Percentiles rank a stretch among this genome's conserved stretches.
phyloP scores from a whole-genome alignment of 2,888 invertebrate genomes.

The Ceriagrion tenellum region DNA sequence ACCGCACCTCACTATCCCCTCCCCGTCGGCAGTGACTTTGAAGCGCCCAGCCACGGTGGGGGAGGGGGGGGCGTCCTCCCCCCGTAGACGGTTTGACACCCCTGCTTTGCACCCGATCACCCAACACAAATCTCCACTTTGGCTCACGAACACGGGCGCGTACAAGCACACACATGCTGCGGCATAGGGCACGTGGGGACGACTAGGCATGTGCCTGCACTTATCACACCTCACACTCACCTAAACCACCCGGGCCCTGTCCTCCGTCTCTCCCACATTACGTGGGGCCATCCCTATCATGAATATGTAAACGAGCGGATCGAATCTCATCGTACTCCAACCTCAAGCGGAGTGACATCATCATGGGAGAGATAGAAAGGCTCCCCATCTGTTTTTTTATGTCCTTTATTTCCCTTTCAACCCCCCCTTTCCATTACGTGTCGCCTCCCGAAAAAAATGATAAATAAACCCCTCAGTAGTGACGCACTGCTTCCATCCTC shows the following conservation, averaged over 20 bases:
- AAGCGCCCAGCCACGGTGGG: no score
- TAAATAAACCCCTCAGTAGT: no score
- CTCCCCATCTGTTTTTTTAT: neutral
- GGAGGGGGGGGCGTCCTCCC: no score
- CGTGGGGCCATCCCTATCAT: neutral
- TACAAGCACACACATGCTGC: neutral
- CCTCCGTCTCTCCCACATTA: neutral
- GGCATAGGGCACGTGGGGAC: neutral
- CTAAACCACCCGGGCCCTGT: neutral
- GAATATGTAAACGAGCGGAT: slow-evolving; percentile 10
- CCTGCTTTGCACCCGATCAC: slow-evolving; percentile 21
- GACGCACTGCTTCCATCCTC: no score
- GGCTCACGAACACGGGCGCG: neutral
- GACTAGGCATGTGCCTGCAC: neutral
- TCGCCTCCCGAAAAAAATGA: no score
- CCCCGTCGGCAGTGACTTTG: neutral
- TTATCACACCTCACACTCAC: neutral
- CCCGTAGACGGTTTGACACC: neutral
- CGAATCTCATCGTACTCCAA: slow-evolving; percentile 3
- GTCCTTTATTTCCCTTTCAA: neutral
- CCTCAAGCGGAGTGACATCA: slow-evolving; percentile 28
- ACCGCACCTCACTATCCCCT: neutral
- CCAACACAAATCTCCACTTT: slow-evolving; percentile 19
- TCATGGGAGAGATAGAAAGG: neutral
- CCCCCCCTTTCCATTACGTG: neutral